Percentiles rank a stretch among this genome's conserved stretches.
Conservation (phyloP, 2,888 invertebrate species). For the Argynnis bischoffii region DNA sequence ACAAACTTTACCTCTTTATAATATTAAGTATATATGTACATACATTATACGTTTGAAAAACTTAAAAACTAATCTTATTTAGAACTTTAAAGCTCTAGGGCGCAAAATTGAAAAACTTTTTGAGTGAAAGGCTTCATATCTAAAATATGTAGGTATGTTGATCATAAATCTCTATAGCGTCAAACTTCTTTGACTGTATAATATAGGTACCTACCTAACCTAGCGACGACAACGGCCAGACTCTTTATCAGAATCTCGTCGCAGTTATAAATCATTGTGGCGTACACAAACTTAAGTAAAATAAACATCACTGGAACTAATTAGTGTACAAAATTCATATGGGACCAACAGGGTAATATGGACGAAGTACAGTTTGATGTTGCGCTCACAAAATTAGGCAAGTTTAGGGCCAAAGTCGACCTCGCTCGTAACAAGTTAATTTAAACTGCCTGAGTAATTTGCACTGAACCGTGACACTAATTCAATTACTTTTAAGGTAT, state of each 20-base stretch:
- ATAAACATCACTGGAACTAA: constrained; percentile 78
- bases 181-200: constrained; percentile 5
- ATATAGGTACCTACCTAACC: constrained; percentile 2
- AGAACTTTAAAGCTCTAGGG: background rate
- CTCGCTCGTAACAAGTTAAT: constrained; percentile 76
- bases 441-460: constrained; percentile 78
- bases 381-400: constrained; percentile 79
- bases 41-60: background rate
- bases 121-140: background rate
- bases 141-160: constrained; percentile 2
- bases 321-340: constrained; percentile 80
- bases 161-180: constrained; percentile 5
- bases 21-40: too few species aligned
- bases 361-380: constrained; percentile 79
- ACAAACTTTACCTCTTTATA: too few species aligned
- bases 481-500: constrained; percentile 76
- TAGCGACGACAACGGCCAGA: constrained; percentile 13
- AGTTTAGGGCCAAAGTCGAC: constrained; percentile 78
- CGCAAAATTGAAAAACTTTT: background rate
- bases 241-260: constrained; percentile 43
- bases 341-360: constrained; percentile 77
- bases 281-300: constrained; percentile 72
- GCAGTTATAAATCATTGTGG: constrained; percentile 71
- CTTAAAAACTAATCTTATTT: background rate
- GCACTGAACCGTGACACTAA: constrained; percentile 76